These are phyloP conservation scores for Sclerodermus sp. DNA, from an alignment of 2,888 invertebrate species.

Conservation along the genomic window DNA sequence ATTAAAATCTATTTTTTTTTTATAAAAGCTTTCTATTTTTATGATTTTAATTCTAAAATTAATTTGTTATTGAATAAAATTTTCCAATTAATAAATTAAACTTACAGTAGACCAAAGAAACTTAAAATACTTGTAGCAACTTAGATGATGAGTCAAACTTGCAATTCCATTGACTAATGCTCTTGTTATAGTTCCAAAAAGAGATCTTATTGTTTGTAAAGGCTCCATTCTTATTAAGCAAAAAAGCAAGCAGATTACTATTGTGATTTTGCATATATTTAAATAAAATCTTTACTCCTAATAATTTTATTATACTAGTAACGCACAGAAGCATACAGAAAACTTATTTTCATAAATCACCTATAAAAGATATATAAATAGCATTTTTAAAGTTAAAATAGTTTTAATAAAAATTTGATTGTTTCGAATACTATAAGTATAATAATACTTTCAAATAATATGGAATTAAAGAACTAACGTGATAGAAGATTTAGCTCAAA, in stretches of 20 bases:
- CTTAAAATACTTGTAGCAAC: slow-evolving; percentile 32
- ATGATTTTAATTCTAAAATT: slow-evolving; percentile 1
- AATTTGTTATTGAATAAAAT: slow-evolving; percentile 3
- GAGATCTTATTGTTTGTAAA: slow-evolving; percentile 17
- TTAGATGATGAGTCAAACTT: slow-evolving; percentile 23
- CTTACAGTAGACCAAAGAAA: slow-evolving; percentile 47
- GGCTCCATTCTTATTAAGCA: slow-evolving; percentile 22
- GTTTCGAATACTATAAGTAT: background rate
- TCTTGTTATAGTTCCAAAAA: slow-evolving; percentile 16
- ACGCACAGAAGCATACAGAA: too few species aligned
- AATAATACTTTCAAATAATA: background rate
- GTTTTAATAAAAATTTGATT: background rate
- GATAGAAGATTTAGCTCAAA: background rate
- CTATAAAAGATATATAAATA: too few species aligned
- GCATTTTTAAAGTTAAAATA: background rate
- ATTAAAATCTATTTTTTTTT: background rate
- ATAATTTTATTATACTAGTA: background rate
- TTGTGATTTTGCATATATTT: too few species aligned
- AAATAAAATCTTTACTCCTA: background rate
- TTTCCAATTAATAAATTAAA: slow-evolving; percentile 20
- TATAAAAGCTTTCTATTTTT: background rate
- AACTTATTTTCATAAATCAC: too few species aligned
- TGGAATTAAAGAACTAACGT: background rate
- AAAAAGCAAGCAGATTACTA: slow-evolving; percentile 5
- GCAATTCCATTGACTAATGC: slow-evolving; percentile 17